These are phyloP conservation scores for Hippocampus abdominalis DNA, from an alignment of 2,113 vertebrate species.

Conservation along the genomic window DNA sequence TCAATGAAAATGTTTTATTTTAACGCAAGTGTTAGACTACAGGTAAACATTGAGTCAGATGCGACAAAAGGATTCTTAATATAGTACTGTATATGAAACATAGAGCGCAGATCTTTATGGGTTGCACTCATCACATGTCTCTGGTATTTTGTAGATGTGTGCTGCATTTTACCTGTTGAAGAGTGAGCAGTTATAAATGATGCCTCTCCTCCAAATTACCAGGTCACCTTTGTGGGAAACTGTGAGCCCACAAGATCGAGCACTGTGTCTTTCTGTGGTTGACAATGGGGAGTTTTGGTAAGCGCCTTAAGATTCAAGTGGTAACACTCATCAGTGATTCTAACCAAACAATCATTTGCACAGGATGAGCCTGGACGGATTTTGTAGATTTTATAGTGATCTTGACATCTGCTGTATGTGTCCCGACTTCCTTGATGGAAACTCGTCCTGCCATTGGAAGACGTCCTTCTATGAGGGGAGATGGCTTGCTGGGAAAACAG, in stretches of 20 bases:
- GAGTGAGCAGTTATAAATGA: neutral
- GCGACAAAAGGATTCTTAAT: no score
- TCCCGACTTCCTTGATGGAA: constrained; percentile 61
- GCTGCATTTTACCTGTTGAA: neutral
- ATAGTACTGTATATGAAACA: no score
- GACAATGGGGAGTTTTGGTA: constrained; percentile 76
- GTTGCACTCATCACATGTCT: neutral
- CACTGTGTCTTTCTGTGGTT: constrained; percentile 18
- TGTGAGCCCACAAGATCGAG: constrained; percentile 47
- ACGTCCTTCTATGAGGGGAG: constrained; percentile 42
- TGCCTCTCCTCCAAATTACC: neutral
- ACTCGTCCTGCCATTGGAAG: constrained; percentile 42
- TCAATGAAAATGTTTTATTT: no score
- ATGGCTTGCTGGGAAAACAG: constrained; percentile 70
- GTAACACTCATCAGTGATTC: neutral
- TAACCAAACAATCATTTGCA: neutral
- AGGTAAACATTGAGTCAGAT: no score
- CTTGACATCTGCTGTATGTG: constrained; percentile 64
- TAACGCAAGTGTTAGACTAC: no score
- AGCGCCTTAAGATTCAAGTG: neutral
- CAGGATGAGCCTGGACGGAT: constrained; percentile 69
- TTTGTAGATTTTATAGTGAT: constrained; percentile 39
- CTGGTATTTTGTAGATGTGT: neutral
- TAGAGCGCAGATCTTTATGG: no score
- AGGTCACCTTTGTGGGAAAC: constrained; percentile 66